Evolutionary conservation across 2,888 invertebrate species (phyloP), one percentile per base, ranked within the genome.

Genomic region (Dromius quadrimaculatus): DNA sequence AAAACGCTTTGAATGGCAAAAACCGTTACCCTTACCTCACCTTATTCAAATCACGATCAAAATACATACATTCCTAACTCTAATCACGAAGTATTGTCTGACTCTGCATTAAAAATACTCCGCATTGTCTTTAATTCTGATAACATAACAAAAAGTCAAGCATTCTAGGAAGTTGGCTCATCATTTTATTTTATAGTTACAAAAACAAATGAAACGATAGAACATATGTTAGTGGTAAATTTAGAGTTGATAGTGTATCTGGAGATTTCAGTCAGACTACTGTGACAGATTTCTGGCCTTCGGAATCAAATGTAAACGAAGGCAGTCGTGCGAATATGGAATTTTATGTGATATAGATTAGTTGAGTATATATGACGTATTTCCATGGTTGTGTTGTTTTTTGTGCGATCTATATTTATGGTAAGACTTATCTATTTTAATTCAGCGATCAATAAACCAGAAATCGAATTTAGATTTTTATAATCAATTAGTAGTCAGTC

Each of bases 161-260:
- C 22, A 36, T 63, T 63, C 63, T 15, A 28, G 6, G 63, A 63
- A 63, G 15, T 63, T 63, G 23, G 45, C 63, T 63, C 63, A 63
- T 41, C 63, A 63, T 9, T 17, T 45, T 41, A 19, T 22, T 4
- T 22, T 2, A n/a, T 28, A 3, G 61, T 8, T n/a, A 20, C 19
- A 61, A 61, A 61, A 61, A 61, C 41, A 61, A 61, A 61, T 20
- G 50, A 50, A 59, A 28, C 32, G 59, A 59, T 59, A 38, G 6
- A 41, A 6, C 61, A 61, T 22, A 61, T 61, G 61, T 23, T 28
- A 8, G 8, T 57, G 9, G 2, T 28, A 9, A 34, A 34, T 57
- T 57, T 34, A 57, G 57, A 59, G 19, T 23, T 41, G 15, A 11
- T 17, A 11, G 50, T 23, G n/a, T 23, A 23, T 8, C 17, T 41